Evolutionary conservation across 2,888 invertebrate species (phyloP).

Genomic region (Bruchidius siliquastri): DNA sequence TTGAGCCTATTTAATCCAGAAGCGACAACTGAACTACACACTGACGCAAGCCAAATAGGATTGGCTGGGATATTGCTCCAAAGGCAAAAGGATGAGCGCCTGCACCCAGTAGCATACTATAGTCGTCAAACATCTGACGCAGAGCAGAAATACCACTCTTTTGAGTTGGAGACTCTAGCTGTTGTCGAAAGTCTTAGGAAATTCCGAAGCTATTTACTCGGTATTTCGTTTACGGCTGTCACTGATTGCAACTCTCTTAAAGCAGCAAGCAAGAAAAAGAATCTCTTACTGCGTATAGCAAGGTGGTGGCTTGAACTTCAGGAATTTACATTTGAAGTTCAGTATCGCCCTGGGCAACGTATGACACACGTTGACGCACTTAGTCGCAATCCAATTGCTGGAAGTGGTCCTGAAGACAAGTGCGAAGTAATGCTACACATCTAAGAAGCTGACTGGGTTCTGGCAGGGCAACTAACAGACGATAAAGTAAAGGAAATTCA

Average conservation of each 20-base stretch:
- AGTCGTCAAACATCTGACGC: constrained; percentile 33
- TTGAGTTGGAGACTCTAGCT: constrained; percentile 42
- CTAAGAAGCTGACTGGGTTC: constrained; percentile 23
- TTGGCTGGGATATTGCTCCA: constrained; percentile 32
- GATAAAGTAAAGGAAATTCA: constrained; percentile 17
- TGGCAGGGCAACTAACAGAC: constrained; percentile 24
- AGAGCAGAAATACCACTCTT: constrained; percentile 36
- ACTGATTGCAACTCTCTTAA: constrained; percentile 37
- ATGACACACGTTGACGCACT: constrained; percentile 26
- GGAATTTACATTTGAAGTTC: constrained; percentile 23
- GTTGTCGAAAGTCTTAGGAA: constrained; percentile 34
- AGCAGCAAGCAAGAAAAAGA: constrained; percentile 27
- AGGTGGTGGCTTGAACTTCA: constrained; percentile 25
- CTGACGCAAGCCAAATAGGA: constrained; percentile 29
- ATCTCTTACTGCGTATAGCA: constrained; percentile 27
- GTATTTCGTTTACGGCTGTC: constrained; percentile 28
- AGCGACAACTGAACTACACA: constrained; percentile 29
- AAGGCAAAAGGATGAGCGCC: constrained; percentile 16
- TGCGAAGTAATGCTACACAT: constrained; percentile 14
- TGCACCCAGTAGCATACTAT: constrained; percentile 33
- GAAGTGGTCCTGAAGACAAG: constrained; percentile 1
- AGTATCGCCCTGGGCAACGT: constrained; percentile 19
- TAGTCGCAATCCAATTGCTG: constrained; percentile 24
- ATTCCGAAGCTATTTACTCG: constrained; percentile 36
- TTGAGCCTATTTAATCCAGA: constrained; percentile 23